These are phyloP conservation scores for Caretta caretta DNA, from an alignment of 2,113 vertebrate species.

Conservation along the genomic window DNA sequence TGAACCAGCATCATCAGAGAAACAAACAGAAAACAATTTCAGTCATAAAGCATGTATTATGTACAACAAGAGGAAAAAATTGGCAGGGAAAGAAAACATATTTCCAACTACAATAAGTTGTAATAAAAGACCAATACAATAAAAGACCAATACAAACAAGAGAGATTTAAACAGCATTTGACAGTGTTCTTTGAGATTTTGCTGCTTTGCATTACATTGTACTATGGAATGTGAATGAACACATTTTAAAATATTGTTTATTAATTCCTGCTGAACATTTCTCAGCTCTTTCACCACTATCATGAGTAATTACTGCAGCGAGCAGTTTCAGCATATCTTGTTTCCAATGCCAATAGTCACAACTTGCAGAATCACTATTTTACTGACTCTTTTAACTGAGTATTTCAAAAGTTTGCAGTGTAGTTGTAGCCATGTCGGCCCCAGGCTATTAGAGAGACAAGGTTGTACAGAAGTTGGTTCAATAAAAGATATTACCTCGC, in stretches of 20 bases:
- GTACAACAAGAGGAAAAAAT: fast-evolving
- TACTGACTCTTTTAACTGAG: neutral
- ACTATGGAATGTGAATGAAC: neutral
- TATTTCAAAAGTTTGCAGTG: neutral
- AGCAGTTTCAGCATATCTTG: neutral
- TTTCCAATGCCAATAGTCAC: fast-evolving
- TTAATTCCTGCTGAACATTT: fast-evolving
- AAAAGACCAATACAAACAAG: neutral
- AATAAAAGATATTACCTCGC: neutral
- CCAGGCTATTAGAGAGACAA: neutral
- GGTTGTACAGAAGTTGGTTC: neutral
- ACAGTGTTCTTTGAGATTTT: neutral
- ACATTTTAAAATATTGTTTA: neutral
- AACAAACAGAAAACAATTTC: neutral
- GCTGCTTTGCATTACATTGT: fast-evolving
- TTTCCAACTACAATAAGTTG: fast-evolving
- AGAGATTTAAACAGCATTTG: neutral
- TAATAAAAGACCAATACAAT: neutral
- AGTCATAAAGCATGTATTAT: too few species aligned
- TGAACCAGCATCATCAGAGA: neutral
- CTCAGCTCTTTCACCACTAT: neutral
- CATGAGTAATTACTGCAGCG: fast-evolving
- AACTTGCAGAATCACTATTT: neutral
- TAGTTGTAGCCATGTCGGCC: neutral
- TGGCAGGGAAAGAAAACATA: neutral